Percentiles rank a stretch among this genome's conserved stretches.
These are phyloP conservation scores for Synergus umbraculus DNA, from an alignment of 2,888 invertebrate species.

Conservation along the genomic window DNA sequence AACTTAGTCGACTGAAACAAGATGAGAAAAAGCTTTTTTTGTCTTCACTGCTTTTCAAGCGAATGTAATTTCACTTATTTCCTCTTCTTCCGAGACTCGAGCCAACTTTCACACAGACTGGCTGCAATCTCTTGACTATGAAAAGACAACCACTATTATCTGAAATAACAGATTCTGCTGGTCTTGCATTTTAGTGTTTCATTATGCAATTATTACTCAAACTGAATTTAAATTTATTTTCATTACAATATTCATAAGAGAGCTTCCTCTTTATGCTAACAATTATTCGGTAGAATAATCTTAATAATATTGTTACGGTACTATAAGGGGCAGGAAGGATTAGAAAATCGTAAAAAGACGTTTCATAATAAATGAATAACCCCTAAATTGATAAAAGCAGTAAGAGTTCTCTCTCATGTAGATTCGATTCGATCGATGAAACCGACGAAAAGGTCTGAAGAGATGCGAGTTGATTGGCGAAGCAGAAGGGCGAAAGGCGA, in stretches of 20 bases:
- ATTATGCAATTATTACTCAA: background rate
- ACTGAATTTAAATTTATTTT: no score
- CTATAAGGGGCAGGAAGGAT: no score
- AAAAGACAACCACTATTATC: background rate
- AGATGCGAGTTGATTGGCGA: conserved; percentile 7
- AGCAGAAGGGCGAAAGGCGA: background rate
- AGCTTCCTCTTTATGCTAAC: no score
- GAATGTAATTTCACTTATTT: conserved; percentile 21
- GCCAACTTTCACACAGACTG: conserved; percentile 16
- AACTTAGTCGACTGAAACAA: conserved; percentile 17
- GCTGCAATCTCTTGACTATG: background rate
- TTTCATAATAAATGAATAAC: no score
- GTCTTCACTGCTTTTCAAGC: conserved; percentile 13
- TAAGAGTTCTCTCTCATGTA: background rate
- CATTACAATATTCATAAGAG: no score
- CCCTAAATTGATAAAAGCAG: background rate
- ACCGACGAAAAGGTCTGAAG: background rate
- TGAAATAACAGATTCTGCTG: background rate
- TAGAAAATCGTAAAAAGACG: no score
- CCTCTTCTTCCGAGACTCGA: background rate
- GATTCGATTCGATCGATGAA: background rate
- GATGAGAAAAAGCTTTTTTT: conserved; percentile 22
- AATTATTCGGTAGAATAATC: no score
- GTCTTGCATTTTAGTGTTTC: background rate
- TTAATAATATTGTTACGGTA: no score